Conservation (phyloP, 2,888 invertebrate genomes). For the Pyralis farinalis region DNA sequence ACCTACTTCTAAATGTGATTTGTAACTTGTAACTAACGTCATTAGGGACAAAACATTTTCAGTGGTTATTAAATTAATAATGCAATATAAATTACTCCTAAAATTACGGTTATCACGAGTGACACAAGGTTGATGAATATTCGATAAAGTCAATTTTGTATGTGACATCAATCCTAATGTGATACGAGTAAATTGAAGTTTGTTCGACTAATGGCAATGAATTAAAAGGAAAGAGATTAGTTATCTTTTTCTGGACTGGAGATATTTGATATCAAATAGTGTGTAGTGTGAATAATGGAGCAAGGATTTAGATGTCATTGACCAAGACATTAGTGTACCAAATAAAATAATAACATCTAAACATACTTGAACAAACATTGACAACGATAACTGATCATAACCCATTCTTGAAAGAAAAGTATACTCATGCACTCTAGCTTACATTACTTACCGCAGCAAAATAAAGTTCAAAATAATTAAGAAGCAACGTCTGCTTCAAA, state of each 20-base stretch:
- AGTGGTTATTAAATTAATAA: too few species aligned
- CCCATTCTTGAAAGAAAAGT: constrained; percentile 32
- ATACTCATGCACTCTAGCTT: constrained; percentile 66
- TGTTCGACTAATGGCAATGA: too few species aligned
- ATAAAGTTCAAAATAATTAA: constrained; percentile 24
- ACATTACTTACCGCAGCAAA: constrained; percentile 51
- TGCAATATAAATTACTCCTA: not conserved
- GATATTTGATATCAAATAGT: too few species aligned
- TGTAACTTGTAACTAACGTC: too few species aligned
- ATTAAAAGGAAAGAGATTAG: too few species aligned
- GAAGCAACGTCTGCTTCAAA: constrained; percentile 17
- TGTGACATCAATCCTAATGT: not conserved
- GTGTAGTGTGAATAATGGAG: too few species aligned
- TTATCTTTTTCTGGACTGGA: too few species aligned
- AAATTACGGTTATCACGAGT: not conserved
- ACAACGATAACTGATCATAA: constrained; percentile 31
- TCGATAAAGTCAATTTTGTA: not conserved
- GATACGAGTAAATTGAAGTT: too few species aligned
- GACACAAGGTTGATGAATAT: not conserved
- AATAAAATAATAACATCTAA: constrained; percentile 13
- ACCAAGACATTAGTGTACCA: constrained; percentile 2
- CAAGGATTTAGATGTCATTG: too few species aligned
- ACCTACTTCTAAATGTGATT: too few species aligned
- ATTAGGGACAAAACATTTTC: too few species aligned
- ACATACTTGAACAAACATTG: constrained; percentile 22